Base-by-base conservation (phyloP, 2,113 vertebrate species). In the Nicator chloris region DNA sequence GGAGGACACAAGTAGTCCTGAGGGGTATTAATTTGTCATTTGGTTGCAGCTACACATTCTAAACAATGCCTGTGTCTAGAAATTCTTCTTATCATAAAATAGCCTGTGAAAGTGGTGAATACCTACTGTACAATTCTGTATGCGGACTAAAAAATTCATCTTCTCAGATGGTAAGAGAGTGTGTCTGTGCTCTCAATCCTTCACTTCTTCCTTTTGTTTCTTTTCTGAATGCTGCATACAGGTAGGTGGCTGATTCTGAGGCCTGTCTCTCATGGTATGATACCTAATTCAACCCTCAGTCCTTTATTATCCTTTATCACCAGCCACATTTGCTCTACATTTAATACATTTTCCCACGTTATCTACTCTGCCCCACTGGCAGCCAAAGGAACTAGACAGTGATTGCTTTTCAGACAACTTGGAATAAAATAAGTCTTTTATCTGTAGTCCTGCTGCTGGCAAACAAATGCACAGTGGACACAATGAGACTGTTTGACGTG, bases 401-500 rank as follows among this genome's bases (percentile, higher is more conserved):
- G 44, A 93, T 93, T 85, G 75, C 87, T 93, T 93, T 96, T 84
- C 81, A 97, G 93, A 57, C 92, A 94, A 76, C 68, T 83, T 90
- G 68, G 63, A 94, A 94, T 90, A 71, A 63, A 95, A 91, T 57
- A 85, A 60, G 53, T 73, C 77, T 85, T 93, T 96, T 79, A 82
- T 94, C 89, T 73, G 33, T 69, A 81, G 80, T 71, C 88, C 95
- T 89, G 86, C 88, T 93, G 86, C 90, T 95, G 95, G 88, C 92
- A 96, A 96, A 96, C 64, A 90, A 88, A 81, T 82, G 90, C 71
- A 92, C 69, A 90, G 64, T 80, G 82, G 40, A 88, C 51, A 95
- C 90, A 96, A 86, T 95, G 73, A 94, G 69, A 53, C 54, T 94
- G 78, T 95, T 96, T 77, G 84, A 94, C 59, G 28, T 95, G 92